Conservation (phyloP, 2,888 invertebrate genomes). For the Saturnia pavonia region DNA sequence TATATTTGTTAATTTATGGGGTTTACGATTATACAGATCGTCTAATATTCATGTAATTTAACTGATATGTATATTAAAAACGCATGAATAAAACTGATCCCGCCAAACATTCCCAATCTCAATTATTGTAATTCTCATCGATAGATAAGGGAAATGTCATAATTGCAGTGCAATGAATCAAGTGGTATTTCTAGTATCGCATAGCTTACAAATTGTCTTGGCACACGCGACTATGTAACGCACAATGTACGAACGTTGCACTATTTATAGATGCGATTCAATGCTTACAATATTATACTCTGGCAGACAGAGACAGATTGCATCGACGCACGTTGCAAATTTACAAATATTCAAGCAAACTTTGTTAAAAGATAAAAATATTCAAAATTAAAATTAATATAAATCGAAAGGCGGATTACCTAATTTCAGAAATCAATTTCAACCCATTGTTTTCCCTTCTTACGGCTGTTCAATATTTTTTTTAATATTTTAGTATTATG, state of each 20-base stretch:
- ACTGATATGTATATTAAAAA: too few species aligned
- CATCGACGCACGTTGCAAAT: not conserved
- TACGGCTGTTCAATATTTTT: too few species aligned
- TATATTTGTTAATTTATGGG: not conserved
- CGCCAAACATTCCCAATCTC: not conserved
- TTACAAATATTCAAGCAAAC: not conserved
- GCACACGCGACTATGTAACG: constrained; percentile 25
- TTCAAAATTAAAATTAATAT: too few species aligned
- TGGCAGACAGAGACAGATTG: not conserved
- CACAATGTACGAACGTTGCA: constrained; percentile 19
- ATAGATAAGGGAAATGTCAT: constrained; percentile 30
- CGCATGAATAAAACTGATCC: too few species aligned
- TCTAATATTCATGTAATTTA: too few species aligned
- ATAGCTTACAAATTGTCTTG: constrained; percentile 26
- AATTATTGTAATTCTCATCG: not conserved
- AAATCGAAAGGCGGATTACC: too few species aligned
- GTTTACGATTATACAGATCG: not conserved
- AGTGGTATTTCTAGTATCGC: constrained; percentile 29
- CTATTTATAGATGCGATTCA: constrained; percentile 20
- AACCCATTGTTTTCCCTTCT: too few species aligned
- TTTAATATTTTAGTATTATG: too few species aligned
- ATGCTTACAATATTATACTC: not conserved
- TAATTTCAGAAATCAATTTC: too few species aligned
- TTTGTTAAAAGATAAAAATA: too few species aligned
- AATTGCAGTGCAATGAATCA: constrained; percentile 31